Evolutionary conservation across 2,888 invertebrate species (phyloP), one percentile per base, ranked within the genome.

Genomic region (Epiblema foenella): DNA sequence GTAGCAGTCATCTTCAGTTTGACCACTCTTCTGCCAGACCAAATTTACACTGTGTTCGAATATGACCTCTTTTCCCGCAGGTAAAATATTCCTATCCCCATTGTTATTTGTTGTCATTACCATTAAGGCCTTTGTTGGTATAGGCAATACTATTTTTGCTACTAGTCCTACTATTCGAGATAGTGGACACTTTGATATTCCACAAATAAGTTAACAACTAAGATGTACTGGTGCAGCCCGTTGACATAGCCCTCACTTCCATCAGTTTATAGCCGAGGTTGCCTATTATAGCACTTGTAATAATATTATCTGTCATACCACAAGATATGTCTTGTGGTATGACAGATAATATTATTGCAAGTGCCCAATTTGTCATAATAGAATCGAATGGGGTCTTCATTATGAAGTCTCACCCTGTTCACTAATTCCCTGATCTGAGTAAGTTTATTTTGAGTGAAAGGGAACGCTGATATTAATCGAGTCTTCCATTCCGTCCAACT

Each of bases 311-410:
- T 18, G 59, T 57, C 42, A 74, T 8, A 0, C 67, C 15, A 57
- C 74, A 75, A 10, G 73, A 74, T 69, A 75, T 75, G 0, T 73
- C 75, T n/a, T n/a, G n/a, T n/a, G n/a, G n/a, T n/a, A n/a, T n/a
- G n/a, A n/a, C n/a, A n/a, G n/a, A n/a, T n/a, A n/a, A n/a, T n/a
- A n/a, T n/a, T n/a, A n/a, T n/a, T n/a, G n/a, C 20, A 74, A 63
- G n/a, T n/a, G 0, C 74, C 75, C 17, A 74, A 20, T 67, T 75
- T 75, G 11, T 68, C 63, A 68, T 74, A 74, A 62, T 65, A 75
- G 46, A 75, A 75, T n/a, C 60, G 42, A 29, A 75, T 69, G 1
- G 73, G 71, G 24, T 74, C 73, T 59, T 76, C 74, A 65, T 69
- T 60, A 3, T 54, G 56, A 12, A 8, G 15, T 56, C 51, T 73